Conservation (phyloP, 2,888 invertebrate species). For the Tetragonisca angustula region DNA sequence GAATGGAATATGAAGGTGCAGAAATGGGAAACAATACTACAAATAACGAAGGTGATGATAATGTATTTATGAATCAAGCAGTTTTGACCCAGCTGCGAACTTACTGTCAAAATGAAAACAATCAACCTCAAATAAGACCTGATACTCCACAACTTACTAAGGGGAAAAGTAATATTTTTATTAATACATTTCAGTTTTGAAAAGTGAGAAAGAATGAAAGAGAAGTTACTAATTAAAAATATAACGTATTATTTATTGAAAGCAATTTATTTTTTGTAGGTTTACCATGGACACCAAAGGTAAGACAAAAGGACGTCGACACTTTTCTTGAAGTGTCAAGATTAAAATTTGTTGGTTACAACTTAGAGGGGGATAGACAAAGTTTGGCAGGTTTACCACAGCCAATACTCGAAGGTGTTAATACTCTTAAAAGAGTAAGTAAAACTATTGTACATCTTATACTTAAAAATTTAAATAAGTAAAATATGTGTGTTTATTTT, state of each 20-base stretch:
- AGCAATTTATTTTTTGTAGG: constrained; percentile 82
- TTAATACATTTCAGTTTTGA: neutral
- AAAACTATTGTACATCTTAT: neutral
- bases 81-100: constrained; percentile 67
- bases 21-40: constrained; percentile 80
- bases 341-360: constrained; percentile 98
- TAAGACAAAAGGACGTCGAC: constrained; percentile 96
- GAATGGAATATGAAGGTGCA: constrained; percentile 78
- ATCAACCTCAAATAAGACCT: constrained; percentile 84
- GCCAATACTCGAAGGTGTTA: constrained; percentile 98
- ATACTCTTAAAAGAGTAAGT: constrained; percentile 90
- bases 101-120: constrained; percentile 82
- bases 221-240: neutral
- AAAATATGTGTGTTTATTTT: constrained; percentile 11
- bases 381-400: constrained; percentile 97
- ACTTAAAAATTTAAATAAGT: neutral
- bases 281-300: constrained; percentile 98
- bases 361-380: constrained; percentile 92
- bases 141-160: constrained; percentile 83
- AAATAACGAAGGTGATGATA: constrained; percentile 85
- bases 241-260: neutral
- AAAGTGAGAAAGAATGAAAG: neutral
- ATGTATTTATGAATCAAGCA: constrained; percentile 78
- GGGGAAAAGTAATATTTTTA: constrained; percentile 73
- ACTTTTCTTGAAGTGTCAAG: constrained; percentile 95